These are phyloP conservation scores for Drosophila vallismaia DNA, from an alignment of 2,888 invertebrate genomes.

Conservation along the genomic window DNA sequence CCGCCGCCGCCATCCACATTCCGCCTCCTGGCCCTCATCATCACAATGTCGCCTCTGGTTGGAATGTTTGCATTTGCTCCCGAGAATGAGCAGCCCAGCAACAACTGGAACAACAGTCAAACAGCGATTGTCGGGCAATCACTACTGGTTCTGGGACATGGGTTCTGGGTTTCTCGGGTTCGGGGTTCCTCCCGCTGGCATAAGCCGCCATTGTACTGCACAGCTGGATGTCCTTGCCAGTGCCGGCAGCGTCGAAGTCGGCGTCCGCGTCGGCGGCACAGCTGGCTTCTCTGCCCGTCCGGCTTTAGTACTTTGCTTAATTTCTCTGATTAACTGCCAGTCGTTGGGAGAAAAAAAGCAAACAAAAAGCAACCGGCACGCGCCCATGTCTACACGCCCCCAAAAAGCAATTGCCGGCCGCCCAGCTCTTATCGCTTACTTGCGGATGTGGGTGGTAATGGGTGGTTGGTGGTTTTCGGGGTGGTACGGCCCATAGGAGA, in stretches of 20 bases:
- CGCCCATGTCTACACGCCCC: constrained; percentile 36
- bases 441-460: neutral
- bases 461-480: constrained; percentile 5
- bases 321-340: constrained; percentile 68
- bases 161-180: constrained; percentile 23
- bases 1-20: neutral
- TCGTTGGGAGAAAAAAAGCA: constrained; percentile 30
- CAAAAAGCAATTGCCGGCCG: constrained; percentile 49
- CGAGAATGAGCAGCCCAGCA: constrained; percentile 10
- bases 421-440: constrained; percentile 47
- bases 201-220: constrained; percentile 48
- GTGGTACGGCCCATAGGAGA: constrained; percentile 1
- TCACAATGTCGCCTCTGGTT: constrained; percentile 11
- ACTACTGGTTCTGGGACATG: constrained; percentile 15
- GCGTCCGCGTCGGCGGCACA: constrained; percentile 30
- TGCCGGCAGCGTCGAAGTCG: constrained; percentile 24
- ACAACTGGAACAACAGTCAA: constrained; percentile 20
- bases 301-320: constrained; percentile 55
- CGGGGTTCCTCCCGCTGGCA: constrained; percentile 35
- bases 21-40: constrained; percentile 17
- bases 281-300: constrained; percentile 24
- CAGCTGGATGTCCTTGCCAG: constrained; percentile 53
- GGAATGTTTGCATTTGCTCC: constrained; percentile 32
- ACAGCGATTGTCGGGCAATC: constrained; percentile 49
- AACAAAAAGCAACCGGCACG: constrained; percentile 42